Conservation (phyloP, 2,113 vertebrate genomes). For the Gallinago media region DNA sequence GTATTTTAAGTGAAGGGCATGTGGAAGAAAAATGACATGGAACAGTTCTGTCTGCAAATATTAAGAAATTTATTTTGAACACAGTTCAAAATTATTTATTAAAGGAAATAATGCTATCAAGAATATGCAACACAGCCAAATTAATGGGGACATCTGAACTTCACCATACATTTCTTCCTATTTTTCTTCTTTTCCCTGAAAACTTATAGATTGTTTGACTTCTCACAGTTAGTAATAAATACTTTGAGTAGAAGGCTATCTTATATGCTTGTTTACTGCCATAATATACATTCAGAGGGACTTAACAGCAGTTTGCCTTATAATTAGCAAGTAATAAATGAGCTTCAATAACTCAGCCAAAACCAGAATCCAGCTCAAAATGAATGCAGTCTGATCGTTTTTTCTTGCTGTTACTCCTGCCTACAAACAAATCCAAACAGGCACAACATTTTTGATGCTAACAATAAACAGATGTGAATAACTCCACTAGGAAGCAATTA, state of each 20-base stretch:
- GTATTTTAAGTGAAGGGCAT: not conserved
- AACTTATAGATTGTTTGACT: not conserved
- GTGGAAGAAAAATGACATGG: not conserved
- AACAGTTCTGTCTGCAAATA: not conserved
- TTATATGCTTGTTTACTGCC: not conserved
- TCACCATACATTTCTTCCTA: not conserved
- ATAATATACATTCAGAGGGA: not conserved
- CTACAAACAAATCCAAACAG: not conserved
- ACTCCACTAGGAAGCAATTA: not conserved
- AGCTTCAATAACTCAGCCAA: not conserved
- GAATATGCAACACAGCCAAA: not conserved
- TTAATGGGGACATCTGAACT: not conserved
- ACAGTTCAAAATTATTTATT: not conserved
- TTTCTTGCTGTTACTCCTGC: not conserved
- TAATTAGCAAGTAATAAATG: not conserved
- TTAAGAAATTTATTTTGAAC: not conserved
- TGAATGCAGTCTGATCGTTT: not conserved
- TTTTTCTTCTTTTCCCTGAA: fast-evolving
- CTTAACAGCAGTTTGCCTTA: not conserved
- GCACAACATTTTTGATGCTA: not conserved
- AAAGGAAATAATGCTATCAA: not conserved
- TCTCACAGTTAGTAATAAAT: not conserved
- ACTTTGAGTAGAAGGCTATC: not conserved
- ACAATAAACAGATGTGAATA: not conserved
- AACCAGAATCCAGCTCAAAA: not conserved